A percentile compares a stretch with the other conserved stretches of the same genome.
Conservation (phyloP, 2,797 vertebrate genomes). For the Danio choprae region DNA sequence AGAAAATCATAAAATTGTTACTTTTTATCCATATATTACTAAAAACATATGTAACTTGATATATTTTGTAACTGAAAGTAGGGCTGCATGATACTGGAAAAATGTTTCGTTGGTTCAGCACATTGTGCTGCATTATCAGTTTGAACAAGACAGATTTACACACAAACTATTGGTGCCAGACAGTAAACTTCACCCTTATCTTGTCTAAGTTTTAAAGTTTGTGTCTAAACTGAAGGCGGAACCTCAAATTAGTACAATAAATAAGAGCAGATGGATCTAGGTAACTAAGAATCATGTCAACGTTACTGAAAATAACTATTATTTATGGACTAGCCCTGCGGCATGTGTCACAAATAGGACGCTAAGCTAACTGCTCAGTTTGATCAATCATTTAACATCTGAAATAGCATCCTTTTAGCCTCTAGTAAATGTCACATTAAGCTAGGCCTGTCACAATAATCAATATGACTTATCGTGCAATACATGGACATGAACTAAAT, state of each 20-base stretch:
- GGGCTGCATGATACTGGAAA: too few species aligned
- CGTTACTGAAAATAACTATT: not conserved
- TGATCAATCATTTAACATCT: too few species aligned
- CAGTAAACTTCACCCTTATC: conserved; percentile 33
- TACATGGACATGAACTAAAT: too few species aligned
- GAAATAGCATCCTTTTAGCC: too few species aligned
- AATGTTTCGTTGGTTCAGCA: conserved; percentile 28
- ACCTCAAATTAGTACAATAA: conserved; percentile 37
- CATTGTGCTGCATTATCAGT: conserved; percentile 33
- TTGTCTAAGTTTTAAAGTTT: conserved; percentile 9
- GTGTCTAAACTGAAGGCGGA: not conserved
- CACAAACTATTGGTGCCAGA: not conserved
- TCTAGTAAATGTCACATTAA: too few species aligned
- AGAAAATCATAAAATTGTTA: too few species aligned
- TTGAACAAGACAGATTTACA: conserved; percentile 42
- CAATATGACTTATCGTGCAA: too few species aligned
- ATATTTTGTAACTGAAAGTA: too few species aligned
- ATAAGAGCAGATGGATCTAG: conserved; percentile 29
- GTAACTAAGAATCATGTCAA: conserved; percentile 10
- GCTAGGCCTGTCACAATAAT: too few species aligned
- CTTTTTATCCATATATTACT: too few species aligned
- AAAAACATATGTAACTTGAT: too few species aligned
- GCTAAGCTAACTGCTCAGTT: not conserved
- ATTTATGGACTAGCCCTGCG: not conserved
- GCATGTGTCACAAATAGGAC: not conserved